Evolutionary conservation across 2,113 vertebrate species (phyloP), one percentile per base, ranked within the genome.

Genomic region (Tor tambroides): DNA sequence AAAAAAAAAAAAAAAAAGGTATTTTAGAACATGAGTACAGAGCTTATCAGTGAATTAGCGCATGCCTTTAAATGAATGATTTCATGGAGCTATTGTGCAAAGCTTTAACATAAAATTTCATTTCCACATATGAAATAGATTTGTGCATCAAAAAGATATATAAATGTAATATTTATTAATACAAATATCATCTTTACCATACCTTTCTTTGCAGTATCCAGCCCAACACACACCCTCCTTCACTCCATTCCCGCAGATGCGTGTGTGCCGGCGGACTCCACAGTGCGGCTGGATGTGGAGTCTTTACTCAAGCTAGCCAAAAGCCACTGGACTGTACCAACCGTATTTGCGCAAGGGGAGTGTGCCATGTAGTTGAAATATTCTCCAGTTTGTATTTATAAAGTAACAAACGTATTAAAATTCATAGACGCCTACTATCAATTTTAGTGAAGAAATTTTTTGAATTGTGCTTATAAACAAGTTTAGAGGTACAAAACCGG

Each of bases 321-420:
- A 84, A 87, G 81, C 85, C 82, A 35, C 59, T 80, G 87, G 89
- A 12, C 15, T 76, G 74, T 86, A 90, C 89, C 86, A 90, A 46
- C 9, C 21, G n/a, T 1, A 23, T 28, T 23, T 1, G 11, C 4
- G 26, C 8, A 32, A 30, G 72, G 82, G 54, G 30, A 8, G 7
- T 2, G 12, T 30, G 6, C 30, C 11, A 17, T 3, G 0, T 3
- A 19, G 5, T 1, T 19, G 9, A 46, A 65, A 21, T 17, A 19
- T 21, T 30, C 3, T 30, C 21, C 38, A 26, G 15, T 12, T 81
- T 5, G 2, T 6, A 46, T 65, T 28, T 2, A 35, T 38, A 5
- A 41, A 15, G 6, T n/a, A 5, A 46, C 8, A 28, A 2, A 6
- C 61, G 5, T 28, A 1, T 59, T 35, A 3, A 43, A 14, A 61